Base-by-base conservation (phyloP, 1,140 invertebrate genomes). In the Hestina assimilis region DNA sequence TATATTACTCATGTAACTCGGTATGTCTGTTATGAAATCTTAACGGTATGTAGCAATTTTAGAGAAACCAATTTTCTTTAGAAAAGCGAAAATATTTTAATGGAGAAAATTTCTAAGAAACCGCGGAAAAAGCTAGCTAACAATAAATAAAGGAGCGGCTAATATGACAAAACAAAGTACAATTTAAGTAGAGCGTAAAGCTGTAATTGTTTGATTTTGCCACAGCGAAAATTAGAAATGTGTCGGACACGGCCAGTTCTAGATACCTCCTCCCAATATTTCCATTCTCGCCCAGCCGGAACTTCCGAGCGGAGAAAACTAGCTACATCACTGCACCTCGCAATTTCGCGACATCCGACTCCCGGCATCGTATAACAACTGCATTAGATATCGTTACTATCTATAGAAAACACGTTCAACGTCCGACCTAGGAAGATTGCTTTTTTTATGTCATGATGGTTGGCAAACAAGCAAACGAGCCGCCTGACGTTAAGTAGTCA, bases 241-340 rank as follows among this genome's bases (percentile, higher is more conserved):
- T 38, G 15, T 19, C 19, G 19, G 33, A 38, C 33, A 38, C 33
- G 33, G 31, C 14, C 31, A 14, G 15, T 14, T 38, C 33, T 38
- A 38, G 33, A 38, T 38, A 17, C 14, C 61, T 62, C 63, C 48
- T 71, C 63, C 63, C 59, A 69, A 70, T 70, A 66, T 76, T 75
- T 67, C 68, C 68, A 69, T 67, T 70, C 62, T 46, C 41, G 61
- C 59, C 14, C 21, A 75, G 40, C 69, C 79, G 71, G 79, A 78
- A 79, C 69, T 62, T 64, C 61, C 52, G 59, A 59, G 40, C 35
- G 63, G 69, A 72, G 72, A 72, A 75, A 78, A 51, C 56, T 66
- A 26, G 59, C 46, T 40, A 52, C 56, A 51, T 61, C 66, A 52
- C 45, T 54, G 50, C 46, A 63, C 48, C 59, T 43, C 50, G 41